Conservation (phyloP, 2,888 invertebrate genomes). For the Cheilosia urbana region DNA sequence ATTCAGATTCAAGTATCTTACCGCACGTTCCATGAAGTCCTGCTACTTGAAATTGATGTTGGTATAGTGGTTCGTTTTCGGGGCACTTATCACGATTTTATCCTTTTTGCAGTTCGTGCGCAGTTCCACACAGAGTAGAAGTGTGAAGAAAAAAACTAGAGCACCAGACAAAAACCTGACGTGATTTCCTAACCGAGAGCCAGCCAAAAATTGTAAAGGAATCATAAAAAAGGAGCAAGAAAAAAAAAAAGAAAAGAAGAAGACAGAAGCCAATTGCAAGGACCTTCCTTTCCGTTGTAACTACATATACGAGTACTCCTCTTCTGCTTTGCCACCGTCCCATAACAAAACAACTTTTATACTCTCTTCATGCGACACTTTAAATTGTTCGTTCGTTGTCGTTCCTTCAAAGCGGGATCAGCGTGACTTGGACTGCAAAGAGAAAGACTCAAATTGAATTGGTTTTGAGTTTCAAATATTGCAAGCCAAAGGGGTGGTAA, state of each 20-base stretch:
- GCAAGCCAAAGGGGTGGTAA: conserved; percentile 17
- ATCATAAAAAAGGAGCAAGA: conserved; percentile 15
- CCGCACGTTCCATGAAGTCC: conserved; percentile 49
- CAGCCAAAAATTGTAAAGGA: conserved; percentile 28
- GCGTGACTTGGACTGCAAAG: conserved; percentile 30
- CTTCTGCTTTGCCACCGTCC: conserved; percentile 13
- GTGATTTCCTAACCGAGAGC: conserved; percentile 57
- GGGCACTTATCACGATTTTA: conserved; percentile 74
- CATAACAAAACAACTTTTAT: conserved; percentile 61
- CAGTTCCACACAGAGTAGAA: conserved; percentile 20
- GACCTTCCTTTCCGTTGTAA: conserved; percentile 45
- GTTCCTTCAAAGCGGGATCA: conserved; percentile 8
- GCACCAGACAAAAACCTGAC: conserved; percentile 62
- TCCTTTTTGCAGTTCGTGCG: conserved; percentile 66
- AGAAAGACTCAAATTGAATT: conserved; percentile 67
- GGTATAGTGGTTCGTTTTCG: conserved; percentile 51
- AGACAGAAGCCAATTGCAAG: conserved; percentile 57
- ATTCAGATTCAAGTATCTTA: conserved; percentile 43
- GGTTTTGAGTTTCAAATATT: conserved; percentile 62
- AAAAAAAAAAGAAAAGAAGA: conserved; percentile 1
- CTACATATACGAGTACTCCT: conserved; percentile 2
- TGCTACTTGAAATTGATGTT: conserved; percentile 50
- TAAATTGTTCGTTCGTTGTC: conserved; percentile 38
- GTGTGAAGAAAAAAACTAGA: conserved; percentile 44
- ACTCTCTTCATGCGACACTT: conserved; percentile 58